Evolutionary conservation across 2,888 invertebrate genomes (phyloP).

Genomic region (Chaitophorus viminalis): DNA sequence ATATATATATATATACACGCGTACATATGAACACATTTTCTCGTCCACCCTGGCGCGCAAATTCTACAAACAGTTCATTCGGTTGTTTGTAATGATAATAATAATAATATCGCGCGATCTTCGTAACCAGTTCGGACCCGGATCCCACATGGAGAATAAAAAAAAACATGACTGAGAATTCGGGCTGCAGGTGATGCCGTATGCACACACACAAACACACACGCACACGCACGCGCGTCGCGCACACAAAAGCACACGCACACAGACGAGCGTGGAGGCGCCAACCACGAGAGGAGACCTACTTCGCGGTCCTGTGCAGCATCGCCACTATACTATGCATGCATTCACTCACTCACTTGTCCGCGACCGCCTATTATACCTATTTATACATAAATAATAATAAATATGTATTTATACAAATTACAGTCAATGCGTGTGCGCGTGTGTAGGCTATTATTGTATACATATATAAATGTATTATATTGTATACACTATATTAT

Average conservation of each 20-base stretch:
- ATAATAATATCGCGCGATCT: background rate
- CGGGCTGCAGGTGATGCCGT: background rate
- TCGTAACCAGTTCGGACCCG: slow-evolving; percentile 42
- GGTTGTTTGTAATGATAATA: no score
- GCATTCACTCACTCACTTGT: background rate
- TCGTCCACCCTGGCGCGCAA: background rate
- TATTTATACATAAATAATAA: no score
- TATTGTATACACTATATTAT: no score
- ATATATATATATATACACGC: background rate
- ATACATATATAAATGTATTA: no score
- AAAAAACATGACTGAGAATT: background rate
- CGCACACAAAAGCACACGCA: background rate
- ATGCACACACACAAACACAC: background rate
- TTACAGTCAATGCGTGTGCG: background rate
- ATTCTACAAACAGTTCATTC: background rate
- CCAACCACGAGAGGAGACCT: slow-evolving; percentile 44
- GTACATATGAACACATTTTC: background rate
- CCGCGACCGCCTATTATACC: background rate
- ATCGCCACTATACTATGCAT: background rate
- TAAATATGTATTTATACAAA: no score
- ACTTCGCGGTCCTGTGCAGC: slow-evolving; percentile 11
- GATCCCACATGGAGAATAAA: slow-evolving; percentile 3
- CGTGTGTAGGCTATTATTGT: no score
- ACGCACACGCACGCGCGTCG: background rate
- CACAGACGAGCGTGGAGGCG: slow-evolving; percentile 7